A percentile compares a stretch with the other conserved stretches of the same genome.
Conservation (phyloP, 2,888 invertebrate species). For the Synanthedon tipuliformis region DNA sequence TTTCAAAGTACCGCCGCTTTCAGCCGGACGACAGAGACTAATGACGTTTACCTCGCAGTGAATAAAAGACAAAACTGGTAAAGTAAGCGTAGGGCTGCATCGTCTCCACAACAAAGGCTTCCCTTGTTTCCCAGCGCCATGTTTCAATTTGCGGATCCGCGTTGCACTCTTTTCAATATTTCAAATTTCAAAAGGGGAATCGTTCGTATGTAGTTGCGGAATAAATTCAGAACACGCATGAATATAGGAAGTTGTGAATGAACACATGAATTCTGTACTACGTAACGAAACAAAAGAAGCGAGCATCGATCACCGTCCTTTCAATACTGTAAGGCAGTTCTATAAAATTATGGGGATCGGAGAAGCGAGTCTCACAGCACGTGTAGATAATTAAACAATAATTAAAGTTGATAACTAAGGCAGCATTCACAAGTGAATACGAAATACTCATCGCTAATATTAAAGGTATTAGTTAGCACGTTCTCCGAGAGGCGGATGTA, state of each 20-base stretch:
- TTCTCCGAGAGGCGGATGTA: constrained; percentile 16
- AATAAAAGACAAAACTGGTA: constrained; percentile 24
- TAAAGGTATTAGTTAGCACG: constrained; percentile 15
- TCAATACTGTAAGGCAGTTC: too few species aligned
- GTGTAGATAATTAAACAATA: too few species aligned
- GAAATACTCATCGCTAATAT: constrained; percentile 1
- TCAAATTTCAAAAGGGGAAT: constrained; percentile 2
- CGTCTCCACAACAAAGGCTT: constrained; percentile 15
- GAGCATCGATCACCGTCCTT: too few species aligned
- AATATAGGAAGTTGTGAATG: too few species aligned
- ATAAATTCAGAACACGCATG: too few species aligned
- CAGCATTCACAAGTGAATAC: neutral
- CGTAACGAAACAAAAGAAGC: too few species aligned
- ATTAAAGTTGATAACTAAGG: too few species aligned
- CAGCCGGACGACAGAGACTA: constrained; percentile 28
- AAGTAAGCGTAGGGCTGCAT: constrained; percentile 12
- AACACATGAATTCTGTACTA: too few species aligned
- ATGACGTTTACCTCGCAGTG: constrained; percentile 32
- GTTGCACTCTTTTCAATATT: constrained; percentile 32
- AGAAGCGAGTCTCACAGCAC: neutral
- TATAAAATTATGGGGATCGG: too few species aligned
- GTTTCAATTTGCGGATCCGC: constrained; percentile 21
- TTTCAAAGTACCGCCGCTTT: constrained; percentile 13
- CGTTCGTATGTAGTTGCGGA: neutral
- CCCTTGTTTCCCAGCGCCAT: constrained; percentile 20